phyloP scores from a whole-genome alignment of 2,888 invertebrate species.

The Aphodius granarius region DNA sequence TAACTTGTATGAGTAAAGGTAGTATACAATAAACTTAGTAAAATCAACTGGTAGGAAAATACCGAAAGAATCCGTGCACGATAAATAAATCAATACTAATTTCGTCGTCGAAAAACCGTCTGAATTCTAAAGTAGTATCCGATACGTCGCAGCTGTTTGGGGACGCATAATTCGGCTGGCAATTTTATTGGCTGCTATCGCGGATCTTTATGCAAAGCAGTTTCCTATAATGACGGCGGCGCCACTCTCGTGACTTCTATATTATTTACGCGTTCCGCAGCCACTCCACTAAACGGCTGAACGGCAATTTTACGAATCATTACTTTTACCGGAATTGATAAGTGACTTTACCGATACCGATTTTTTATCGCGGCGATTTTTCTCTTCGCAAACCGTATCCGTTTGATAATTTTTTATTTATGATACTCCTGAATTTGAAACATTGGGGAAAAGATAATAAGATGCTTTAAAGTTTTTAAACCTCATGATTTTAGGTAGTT shows the following conservation, averaged over 20 bases:
- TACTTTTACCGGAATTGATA: constrained; percentile 52
- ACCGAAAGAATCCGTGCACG: too few relatives aligned
- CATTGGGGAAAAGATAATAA: too few relatives aligned
- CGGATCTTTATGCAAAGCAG: constrained; percentile 55
- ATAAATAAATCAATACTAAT: constrained; percentile 52
- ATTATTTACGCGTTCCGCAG: constrained; percentile 52
- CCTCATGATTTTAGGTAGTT: too few relatives aligned
- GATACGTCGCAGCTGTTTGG: too few relatives aligned
- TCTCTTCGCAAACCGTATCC: constrained; percentile 6
- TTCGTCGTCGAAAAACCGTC: too few relatives aligned
- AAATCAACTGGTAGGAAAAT: constrained; percentile 31
- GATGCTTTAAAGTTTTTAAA: neutral
- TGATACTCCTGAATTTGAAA: too few relatives aligned
- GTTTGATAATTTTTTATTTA: constrained; percentile 2
- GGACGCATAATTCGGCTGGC: constrained; percentile 39
- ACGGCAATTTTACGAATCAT: constrained; percentile 55
- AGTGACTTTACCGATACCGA: constrained; percentile 43
- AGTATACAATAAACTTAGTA: too few relatives aligned
- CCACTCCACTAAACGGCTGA: constrained; percentile 42
- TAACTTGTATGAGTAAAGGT: too few relatives aligned
- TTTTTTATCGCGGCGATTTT: constrained; percentile 20
- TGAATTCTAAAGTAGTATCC: too few relatives aligned
- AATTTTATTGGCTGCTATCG: constrained; percentile 48
- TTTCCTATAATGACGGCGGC: constrained; percentile 53
- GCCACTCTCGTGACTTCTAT: constrained; percentile 48